Percentiles rank a stretch among this genome's conserved stretches.
These are phyloP conservation scores for Aleiodes leptofemur DNA, from an alignment of 2,888 invertebrate genomes.

Conservation along the genomic window DNA sequence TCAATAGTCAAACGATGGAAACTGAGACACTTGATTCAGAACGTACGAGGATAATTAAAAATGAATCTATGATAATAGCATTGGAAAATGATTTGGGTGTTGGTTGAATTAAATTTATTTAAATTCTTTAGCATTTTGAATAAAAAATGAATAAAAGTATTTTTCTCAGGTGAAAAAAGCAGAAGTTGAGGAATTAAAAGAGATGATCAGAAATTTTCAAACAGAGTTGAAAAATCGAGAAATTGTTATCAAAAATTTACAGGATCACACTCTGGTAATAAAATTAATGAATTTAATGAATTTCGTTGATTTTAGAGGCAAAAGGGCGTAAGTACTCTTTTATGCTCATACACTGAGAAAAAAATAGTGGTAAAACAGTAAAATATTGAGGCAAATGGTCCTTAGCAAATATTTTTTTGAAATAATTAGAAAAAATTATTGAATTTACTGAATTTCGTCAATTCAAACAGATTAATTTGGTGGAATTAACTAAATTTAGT, in stretches of 20 bases:
- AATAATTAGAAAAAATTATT: too few relatives aligned
- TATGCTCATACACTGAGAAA: too few relatives aligned
- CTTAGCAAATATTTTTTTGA: too few relatives aligned
- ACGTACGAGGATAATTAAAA: slow-evolving; percentile 63
- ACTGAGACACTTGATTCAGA: slow-evolving; percentile 52
- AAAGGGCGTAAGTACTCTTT: too few relatives aligned
- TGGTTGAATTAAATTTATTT: slow-evolving; percentile 38
- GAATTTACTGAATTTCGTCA: too few relatives aligned
- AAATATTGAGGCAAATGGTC: too few relatives aligned
- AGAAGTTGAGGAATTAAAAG: slow-evolving; percentile 62
- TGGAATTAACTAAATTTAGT: too few relatives aligned
- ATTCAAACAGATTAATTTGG: too few relatives aligned
- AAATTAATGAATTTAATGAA: too few relatives aligned
- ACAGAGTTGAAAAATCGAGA: slow-evolving; percentile 55
- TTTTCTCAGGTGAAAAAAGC: slow-evolving; percentile 61
- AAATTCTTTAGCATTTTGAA: not conserved
- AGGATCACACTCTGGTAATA: slow-evolving; percentile 55
- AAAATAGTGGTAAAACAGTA: too few relatives aligned
- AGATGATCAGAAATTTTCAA: slow-evolving; percentile 58
- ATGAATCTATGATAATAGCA: slow-evolving; percentile 67
- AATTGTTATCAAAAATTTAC: slow-evolving; percentile 53
- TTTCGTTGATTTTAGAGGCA: not conserved
- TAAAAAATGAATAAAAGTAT: not conserved
- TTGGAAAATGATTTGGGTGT: slow-evolving; percentile 64
- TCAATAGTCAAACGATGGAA: slow-evolving; percentile 43